phyloP scores from a whole-genome alignment of 1,140 invertebrate species.

The Drepana arcuata region DNA sequence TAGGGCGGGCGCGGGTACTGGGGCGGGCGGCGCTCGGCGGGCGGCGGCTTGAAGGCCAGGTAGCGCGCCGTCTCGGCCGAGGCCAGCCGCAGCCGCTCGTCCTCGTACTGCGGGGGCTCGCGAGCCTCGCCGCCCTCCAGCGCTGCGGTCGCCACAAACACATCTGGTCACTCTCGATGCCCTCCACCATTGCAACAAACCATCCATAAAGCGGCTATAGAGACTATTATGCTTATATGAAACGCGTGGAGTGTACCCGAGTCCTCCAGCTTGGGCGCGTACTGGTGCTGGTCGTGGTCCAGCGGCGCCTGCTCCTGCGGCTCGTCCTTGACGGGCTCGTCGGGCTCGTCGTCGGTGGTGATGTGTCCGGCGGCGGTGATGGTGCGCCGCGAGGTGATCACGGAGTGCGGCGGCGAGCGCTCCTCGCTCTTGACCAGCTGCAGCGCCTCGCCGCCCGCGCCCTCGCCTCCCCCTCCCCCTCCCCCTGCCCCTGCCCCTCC shows the following conservation, averaged over 20 bases:
- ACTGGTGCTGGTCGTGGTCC: slow-evolving; percentile 16
- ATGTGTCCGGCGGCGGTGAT: slow-evolving; percentile 76
- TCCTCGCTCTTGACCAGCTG: slow-evolving; percentile 52
- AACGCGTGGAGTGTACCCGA: slow-evolving; percentile 9
- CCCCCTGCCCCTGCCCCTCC: background rate
- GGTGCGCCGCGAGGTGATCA: slow-evolving; percentile 73
- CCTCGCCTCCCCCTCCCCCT: slow-evolving; percentile 3
- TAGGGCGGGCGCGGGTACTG: slow-evolving; percentile 31
- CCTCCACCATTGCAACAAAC: too few species aligned
- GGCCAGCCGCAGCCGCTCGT: slow-evolving; percentile 41
- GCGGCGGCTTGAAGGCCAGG: slow-evolving; percentile 49
- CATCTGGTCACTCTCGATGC: too few species aligned
- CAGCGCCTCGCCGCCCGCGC: slow-evolving; percentile 28
- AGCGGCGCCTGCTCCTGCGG: slow-evolving; percentile 18
- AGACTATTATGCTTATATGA: too few species aligned
- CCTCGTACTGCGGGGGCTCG: slow-evolving; percentile 45
- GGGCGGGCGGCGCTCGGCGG: slow-evolving; percentile 22
- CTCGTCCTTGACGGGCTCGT: slow-evolving; percentile 34
- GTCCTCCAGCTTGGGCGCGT: slow-evolving; percentile 40
- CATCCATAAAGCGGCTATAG: too few species aligned
- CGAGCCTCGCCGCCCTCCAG: too few species aligned
- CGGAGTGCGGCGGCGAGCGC: slow-evolving; percentile 36
- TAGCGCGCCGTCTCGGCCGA: slow-evolving; percentile 51
- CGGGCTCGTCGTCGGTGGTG: slow-evolving; percentile 66
- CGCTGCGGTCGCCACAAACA: too few species aligned